Percentiles rank a stretch among this genome's conserved stretches.
These are phyloP conservation scores for Drosophila setifemur DNA, from an alignment of 1,140 invertebrate genomes.

Conservation along the genomic window DNA sequence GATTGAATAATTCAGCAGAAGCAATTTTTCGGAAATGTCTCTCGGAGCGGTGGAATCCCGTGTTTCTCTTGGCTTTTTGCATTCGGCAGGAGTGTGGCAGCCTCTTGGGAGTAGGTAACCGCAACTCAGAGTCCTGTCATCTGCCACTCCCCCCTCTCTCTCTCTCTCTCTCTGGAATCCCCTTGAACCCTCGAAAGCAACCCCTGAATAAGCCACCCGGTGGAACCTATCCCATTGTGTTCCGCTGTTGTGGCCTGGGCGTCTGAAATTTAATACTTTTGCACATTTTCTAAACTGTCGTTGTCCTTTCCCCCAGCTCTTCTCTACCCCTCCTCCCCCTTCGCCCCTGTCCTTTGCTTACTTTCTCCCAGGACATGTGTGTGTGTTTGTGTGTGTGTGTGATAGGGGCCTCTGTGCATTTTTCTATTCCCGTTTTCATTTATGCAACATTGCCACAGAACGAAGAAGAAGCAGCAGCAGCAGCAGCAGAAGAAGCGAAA, in stretches of 20 bases:
- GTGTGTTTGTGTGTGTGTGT: not conserved
- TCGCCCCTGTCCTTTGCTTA: not conserved
- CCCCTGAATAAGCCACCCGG: slow-evolving; percentile 6
- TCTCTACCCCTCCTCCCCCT: not conserved
- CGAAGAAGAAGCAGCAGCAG: slow-evolving; percentile 21
- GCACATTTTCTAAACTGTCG: slow-evolving; percentile 57
- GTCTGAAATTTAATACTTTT: slow-evolving; percentile 55
- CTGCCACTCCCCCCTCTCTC: not conserved
- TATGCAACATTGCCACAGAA: slow-evolving; percentile 47
- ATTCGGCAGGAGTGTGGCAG: not conserved
- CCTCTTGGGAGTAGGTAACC: slow-evolving; percentile 6
- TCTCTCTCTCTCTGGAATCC: not conserved
- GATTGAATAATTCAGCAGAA: no score
- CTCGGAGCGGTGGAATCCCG: slow-evolving; percentile 8
- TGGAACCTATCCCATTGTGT: slow-evolving; percentile 17
- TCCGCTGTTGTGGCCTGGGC: slow-evolving; percentile 36
- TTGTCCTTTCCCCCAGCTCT: slow-evolving; percentile 6
- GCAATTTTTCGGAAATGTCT: no score
- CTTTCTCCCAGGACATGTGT: slow-evolving; percentile 27
- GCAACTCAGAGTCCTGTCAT: slow-evolving; percentile 3
- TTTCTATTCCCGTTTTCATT: slow-evolving; percentile 52
- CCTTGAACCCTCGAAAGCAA: not conserved
- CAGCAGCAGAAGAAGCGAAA: slow-evolving; percentile 14
- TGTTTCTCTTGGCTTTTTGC: not conserved
- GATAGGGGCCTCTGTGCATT: slow-evolving; percentile 37